Base-by-base conservation (phyloP, 2,797 vertebrate species). In the Poeciliopsis gracilis region DNA sequence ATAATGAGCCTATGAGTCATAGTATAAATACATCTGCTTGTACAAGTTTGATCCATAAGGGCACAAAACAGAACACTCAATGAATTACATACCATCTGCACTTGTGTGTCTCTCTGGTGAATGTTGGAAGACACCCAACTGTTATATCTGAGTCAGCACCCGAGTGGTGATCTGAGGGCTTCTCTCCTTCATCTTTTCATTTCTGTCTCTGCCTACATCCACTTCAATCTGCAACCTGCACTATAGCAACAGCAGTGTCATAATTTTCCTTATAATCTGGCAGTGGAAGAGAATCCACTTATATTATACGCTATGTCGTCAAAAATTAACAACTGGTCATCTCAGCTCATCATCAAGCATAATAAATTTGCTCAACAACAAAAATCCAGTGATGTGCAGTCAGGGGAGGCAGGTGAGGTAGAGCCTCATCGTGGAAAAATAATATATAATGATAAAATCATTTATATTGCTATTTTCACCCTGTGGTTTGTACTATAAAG, bases 71-170 rank as follows among this genome's bases (percentile, higher is more conserved):
- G 77, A 66, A 63, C n/a, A 30, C 38, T 75, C 47, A 83, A 67
- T 72, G 41, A 81, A 80, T 78, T 81, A 16, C 41, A 84, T 43
- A 72, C 55, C 80, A 82, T 72, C 66, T 86, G 76, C 46, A 66
- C 51, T 10, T 63, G 18, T 86, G 45, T 63, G 43, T 63, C 46
- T 80, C 45, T 77, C 67, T 73, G 63, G 77, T 51, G 70, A 75
- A 49, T 36, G 46, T 30, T 92, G 77, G 75, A 82, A 45, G n/a
- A 80, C 53, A 82, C 80, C 80, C 88, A 85, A 81, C 81, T 80
- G 72, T 82, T 82, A 74, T 53, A 77, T 88, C 85, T 93, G 91
- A 92, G 76, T 92, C 92, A 92, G 88, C 84, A 79, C 2, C 73
- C 72, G 80, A 82, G 71, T 77, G 80, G 47, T 84, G 84, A 85